Evolutionary conservation across 2,797 vertebrate genomes (phyloP), one percentile per base, ranked within the genome.

Genomic region (Limnodromus scolopaceus): DNA sequence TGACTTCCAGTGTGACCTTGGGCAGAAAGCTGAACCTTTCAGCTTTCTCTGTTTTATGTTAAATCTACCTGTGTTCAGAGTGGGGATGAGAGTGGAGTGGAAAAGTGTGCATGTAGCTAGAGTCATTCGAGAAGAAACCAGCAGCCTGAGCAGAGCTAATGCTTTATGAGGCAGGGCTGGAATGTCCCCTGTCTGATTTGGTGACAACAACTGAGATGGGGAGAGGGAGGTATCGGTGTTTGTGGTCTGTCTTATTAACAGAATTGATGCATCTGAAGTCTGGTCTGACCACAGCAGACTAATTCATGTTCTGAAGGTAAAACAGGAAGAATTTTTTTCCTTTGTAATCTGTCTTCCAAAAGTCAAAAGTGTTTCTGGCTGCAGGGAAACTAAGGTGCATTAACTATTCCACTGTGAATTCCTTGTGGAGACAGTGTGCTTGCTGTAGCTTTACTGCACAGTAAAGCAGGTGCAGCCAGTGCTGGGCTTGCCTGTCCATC

Each of bases 1-100:
- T 82, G 93, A 95, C 61, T 92, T 95, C 72, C 51, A 90, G n/a
- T 24, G 23, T 96, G 96, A 95, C 95, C 95, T 96, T 96, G 93
- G 84, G 43, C 85, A 69, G 79, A 89, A 89, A 76, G 54, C 72
- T 63, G 84, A 93, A 93, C 69, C 65, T 84, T 83, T 61, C 16
- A n/a, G 55, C 43, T 87, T 76, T 84, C 36, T 57, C 55, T 20
- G 5, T 27, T 74, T 79, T 54, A 5, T 3, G 3, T 68, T 74
- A 65, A 87, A 82, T 16, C 53, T 88, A 14, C n/a, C 46, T 11
- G 27, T 88, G 43, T 28, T 79, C n/a, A 38, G 32, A 48, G 10
- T 32, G 45, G 16, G 32, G 28, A 32, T 84, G 54, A 77, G 32
- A 27, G 16, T 16, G 14, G 30, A 84, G 34, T 28, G 54, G 51